phyloP scores from a whole-genome alignment of 1,140 invertebrate species.

The Pararge aegeria region DNA sequence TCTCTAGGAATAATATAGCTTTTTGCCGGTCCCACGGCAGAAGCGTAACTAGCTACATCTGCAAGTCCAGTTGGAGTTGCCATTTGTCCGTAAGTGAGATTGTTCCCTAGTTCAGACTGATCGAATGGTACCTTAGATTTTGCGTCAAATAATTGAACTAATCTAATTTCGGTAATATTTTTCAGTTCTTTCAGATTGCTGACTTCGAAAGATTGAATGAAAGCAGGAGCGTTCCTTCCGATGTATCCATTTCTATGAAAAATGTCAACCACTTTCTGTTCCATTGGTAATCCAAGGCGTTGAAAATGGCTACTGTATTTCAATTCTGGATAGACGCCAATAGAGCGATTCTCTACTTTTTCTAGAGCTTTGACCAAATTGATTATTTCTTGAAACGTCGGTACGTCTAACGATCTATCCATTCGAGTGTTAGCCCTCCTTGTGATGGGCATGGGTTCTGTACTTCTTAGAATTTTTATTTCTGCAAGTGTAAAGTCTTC shows the following conservation, averaged over 20 bases:
- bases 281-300: constrained; percentile 53
- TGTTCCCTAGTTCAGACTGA: constrained; percentile 42
- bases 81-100: constrained; percentile 58
- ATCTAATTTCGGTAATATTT: constrained; percentile 51
- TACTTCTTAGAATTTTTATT: constrained; percentile 57
- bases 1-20: constrained; percentile 62
- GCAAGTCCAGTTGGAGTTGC: constrained; percentile 50
- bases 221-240: constrained; percentile 42
- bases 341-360: constrained; percentile 53
- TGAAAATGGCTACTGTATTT: constrained; percentile 63
- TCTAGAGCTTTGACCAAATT: constrained; percentile 59
- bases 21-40: constrained; percentile 63
- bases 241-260: constrained; percentile 59
- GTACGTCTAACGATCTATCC: constrained; percentile 51
- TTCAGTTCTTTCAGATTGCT: constrained; percentile 63
- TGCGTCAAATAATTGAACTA: constrained; percentile 52
- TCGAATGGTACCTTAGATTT: constrained; percentile 48
- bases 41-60: constrained; percentile 59
- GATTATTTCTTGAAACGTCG: constrained; percentile 68
- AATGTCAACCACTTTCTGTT: constrained; percentile 49
- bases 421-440: constrained; percentile 60
- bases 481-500: constrained; percentile 71
- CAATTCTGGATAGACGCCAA: constrained; percentile 70
- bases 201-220: constrained; percentile 69
- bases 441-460: constrained; percentile 53